phyloP scores from a whole-genome alignment of 2,113 vertebrate species.

The Nansenia antarctica region DNA sequence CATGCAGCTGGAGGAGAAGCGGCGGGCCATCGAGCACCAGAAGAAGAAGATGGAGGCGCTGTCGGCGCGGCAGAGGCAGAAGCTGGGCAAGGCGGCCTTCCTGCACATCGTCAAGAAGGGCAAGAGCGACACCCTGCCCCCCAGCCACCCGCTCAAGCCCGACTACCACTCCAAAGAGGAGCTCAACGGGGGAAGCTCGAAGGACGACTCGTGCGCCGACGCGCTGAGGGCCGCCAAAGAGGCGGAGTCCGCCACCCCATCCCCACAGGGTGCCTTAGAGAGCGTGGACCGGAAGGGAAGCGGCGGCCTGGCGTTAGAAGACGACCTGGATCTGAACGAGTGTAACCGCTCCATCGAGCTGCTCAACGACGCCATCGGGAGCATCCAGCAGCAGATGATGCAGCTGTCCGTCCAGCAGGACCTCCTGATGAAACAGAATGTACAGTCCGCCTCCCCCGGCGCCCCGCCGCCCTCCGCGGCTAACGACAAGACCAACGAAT shows the following conservation, averaged over 20 bases:
- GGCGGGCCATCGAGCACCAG: constrained; percentile 90
- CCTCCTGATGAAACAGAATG: constrained; percentile 72
- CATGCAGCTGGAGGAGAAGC: constrained; percentile 94
- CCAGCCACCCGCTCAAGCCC: constrained; percentile 81
- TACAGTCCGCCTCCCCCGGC: constrained; percentile 49
- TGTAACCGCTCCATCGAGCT: constrained; percentile 93
- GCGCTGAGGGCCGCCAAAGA: constrained; percentile 61
- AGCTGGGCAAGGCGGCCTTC: constrained; percentile 92
- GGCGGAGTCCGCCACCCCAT: constrained; percentile 10
- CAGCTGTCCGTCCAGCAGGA: constrained; percentile 95
- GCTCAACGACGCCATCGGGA: constrained; percentile 89
- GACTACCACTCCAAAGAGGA: constrained; percentile 67
- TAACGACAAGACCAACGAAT: constrained; percentile 57
- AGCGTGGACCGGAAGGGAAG: constrained; percentile 37
- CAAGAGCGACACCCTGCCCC: constrained; percentile 73
- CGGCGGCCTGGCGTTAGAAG: constrained; percentile 32
- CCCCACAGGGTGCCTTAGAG: constrained; percentile 49
- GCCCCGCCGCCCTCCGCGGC: constrained; percentile 64
- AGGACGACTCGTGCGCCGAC: constrained; percentile 77
- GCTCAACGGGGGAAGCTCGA: constrained; percentile 58
- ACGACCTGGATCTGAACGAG: constrained; percentile 83
- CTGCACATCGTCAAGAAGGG: constrained; percentile 92
- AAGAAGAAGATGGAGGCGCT: constrained; percentile 92
- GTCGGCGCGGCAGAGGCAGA: constrained; percentile 86
- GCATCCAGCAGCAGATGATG: constrained; percentile 93